Conservation (phyloP, 2,113 vertebrate species). For the Strix uralensis region DNA sequence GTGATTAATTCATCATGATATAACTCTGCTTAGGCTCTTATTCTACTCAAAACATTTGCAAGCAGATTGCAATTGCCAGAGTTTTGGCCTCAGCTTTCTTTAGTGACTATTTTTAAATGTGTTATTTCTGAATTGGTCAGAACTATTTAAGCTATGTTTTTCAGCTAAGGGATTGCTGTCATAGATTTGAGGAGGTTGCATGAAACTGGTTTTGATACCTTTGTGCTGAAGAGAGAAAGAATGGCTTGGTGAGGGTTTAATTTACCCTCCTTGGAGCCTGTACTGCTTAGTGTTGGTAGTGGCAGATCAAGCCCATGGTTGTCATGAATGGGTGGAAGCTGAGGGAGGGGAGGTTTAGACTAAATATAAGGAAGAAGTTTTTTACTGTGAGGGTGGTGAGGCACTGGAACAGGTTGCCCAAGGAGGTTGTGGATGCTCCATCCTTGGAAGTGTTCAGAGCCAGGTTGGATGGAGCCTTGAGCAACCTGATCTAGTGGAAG, state of each 20-base stretch:
- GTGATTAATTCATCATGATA: not conserved
- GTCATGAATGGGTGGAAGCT: not conserved
- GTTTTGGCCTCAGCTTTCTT: not conserved
- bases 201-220: not conserved
- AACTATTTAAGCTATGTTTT: not conserved
- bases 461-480: no score
- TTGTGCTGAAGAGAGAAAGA: not conserved
- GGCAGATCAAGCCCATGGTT: not conserved
- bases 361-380: no score
- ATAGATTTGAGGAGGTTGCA: not conserved
- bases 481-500: no score
- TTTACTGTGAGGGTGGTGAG: no score
- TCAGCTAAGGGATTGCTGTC: not conserved
- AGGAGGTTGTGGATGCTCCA: no score
- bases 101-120: not conserved
- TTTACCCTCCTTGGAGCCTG: not conserved
- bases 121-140: not conserved
- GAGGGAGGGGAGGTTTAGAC: no score
- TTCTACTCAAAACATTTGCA: not conserved
- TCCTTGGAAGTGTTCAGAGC: no score
- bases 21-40: not conserved
- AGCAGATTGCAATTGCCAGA: not conserved
- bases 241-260: not conserved
- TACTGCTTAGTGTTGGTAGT: not conserved
- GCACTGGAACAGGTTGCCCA: no score